Evolutionary conservation across 2,888 invertebrate genomes (phyloP), one percentile per base, ranked within the genome.

Genomic region (Cryptocephalus moraei): DNA sequence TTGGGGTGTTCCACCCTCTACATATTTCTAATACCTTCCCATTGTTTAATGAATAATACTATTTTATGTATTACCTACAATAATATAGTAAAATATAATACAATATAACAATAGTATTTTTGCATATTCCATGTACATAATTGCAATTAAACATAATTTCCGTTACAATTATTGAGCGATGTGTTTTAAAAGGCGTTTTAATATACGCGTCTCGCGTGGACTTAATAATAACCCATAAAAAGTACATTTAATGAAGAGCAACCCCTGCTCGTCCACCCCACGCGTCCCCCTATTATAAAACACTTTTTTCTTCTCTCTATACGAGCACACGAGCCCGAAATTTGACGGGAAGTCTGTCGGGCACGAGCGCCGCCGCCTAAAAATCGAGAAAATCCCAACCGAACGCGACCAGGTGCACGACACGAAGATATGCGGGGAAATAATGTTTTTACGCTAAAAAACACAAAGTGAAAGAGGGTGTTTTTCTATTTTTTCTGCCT

Each of bases 381-480:
- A 50, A 50, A 44, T 46, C 47, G 45, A 47, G 44, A 52, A 52
- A 52, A 52, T 48, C 44, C 38, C 33, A 40, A 49, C 49, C 44
- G 41, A 51, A 46, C 46, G 43, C 46, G 50, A 55, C 61, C 61
- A 62, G 61, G 61, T 62, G 61, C 56, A 52, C 40, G 13, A 53
- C 44, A 47, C 49, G 44, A 47, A 49, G 55, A 58, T 56, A 40
- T 40, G 14, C 56, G 48, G 57, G 60, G 60, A 58, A 60, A 57
- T 53, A 51, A 54, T 55, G 58, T 56, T 60, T 57, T 57, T 54
- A 54, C 51, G 57, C 53, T 57, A 57, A 62, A 60, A 62, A 61
- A 58, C 56, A 57, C 54, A 56, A 54, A 52, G 54, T 55, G 53
- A 48, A 57, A 60, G 60, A 56, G 60, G 60, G 60, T 60, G 62